Conservation (phyloP, 2,113 vertebrate genomes). For the Petromus typicus region DNA sequence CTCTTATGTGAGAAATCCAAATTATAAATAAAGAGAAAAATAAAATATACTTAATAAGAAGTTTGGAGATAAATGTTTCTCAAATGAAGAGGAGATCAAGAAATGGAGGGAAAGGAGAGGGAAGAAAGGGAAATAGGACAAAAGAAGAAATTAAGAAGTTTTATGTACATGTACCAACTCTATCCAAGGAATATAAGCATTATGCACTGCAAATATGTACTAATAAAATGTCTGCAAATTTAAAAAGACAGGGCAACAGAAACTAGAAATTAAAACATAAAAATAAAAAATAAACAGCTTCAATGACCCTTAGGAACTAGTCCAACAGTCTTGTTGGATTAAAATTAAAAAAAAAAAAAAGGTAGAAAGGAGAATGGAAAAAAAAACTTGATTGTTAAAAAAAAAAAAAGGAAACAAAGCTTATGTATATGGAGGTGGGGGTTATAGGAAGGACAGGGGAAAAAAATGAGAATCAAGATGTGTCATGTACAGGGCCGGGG, state of each 20-base stretch:
- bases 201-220: not conserved
- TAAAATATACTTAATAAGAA: not conserved
- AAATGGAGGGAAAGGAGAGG: not conserved
- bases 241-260: not conserved
- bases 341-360: not conserved
- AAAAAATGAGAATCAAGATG: no score
- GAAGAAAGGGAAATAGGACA: not conserved
- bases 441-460: no score
- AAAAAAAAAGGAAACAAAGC: not conserved
- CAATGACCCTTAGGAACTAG: not conserved
- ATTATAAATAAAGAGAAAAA: not conserved
- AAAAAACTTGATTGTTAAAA: not conserved
- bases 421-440: no score
- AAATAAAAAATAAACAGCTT: not conserved
- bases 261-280: not conserved
- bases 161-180: not conserved
- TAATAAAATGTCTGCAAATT: not conserved
- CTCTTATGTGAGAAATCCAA: not conserved
- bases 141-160: not conserved
- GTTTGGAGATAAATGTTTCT: not conserved
- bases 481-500: no score
- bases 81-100: not conserved
- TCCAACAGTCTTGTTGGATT: not conserved
- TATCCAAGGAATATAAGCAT: not conserved
- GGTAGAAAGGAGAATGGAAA: not conserved